These are phyloP conservation scores for Prionailurus bengalensis DNA, from an alignment of 2,113 vertebrate genomes.

Conservation along the genomic window DNA sequence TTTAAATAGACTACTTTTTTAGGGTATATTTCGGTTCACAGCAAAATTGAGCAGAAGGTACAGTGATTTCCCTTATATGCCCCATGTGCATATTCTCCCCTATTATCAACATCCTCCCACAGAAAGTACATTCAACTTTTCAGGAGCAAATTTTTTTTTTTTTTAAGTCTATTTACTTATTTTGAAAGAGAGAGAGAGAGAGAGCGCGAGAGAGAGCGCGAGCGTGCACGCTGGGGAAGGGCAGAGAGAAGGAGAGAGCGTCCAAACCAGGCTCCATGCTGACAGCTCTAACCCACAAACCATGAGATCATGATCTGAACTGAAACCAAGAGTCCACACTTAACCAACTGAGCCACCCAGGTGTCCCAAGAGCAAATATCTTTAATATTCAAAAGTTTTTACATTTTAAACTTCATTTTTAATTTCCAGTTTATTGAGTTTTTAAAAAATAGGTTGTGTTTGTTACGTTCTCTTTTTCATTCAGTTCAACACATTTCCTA, in stretches of 20 bases:
- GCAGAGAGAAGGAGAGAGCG: no score
- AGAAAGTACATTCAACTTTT: not conserved
- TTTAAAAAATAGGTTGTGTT: not conserved
- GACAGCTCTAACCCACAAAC: no score
- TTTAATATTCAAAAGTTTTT: not conserved
- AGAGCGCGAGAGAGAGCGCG: rapidly evolving
- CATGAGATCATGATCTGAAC: no score
- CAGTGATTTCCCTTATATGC: not conserved
- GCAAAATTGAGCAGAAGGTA: not conserved
- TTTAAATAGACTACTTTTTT: not conserved
- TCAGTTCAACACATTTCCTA: not conserved
- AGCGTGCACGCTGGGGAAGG: no score
- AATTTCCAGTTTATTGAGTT: not conserved
- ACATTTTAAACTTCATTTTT: not conserved
- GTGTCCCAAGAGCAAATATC: not conserved
- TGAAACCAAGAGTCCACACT: no score
- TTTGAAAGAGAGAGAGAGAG: no score
- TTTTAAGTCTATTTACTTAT: not conserved
- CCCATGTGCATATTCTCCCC: not conserved
- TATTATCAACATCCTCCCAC: not conserved
- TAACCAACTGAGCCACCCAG: no score
- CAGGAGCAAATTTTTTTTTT: not conserved
- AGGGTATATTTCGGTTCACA: not conserved
- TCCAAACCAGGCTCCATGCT: no score
- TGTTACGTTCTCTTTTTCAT: not conserved